Conservation (phyloP, 1,140 invertebrate species). For the Pentalonia nigronervosa region DNA sequence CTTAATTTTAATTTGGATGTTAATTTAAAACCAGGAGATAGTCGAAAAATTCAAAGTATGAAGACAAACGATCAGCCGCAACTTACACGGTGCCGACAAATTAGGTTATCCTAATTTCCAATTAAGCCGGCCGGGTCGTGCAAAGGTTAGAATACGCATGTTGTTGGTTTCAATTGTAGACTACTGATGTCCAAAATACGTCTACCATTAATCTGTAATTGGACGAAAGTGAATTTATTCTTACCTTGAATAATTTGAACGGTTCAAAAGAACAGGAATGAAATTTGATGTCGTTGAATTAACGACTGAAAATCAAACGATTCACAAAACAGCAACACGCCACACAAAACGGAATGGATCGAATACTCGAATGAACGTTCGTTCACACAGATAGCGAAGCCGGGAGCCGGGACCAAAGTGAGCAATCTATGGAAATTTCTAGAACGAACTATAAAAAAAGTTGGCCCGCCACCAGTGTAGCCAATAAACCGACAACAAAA, state of each 20-base stretch:
- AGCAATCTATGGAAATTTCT: slow-evolving; percentile 41
- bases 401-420: slow-evolving; percentile 25
- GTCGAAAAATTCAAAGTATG: background rate
- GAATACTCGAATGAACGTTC: background rate
- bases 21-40: background rate
- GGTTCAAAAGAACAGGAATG: no score
- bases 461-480: background rate
- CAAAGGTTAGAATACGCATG: background rate
- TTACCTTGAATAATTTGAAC: slow-evolving; percentile 17
- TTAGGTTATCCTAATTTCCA: background rate
- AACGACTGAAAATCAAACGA: background rate
- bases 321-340: background rate
- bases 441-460: slow-evolving; percentile 7
- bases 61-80: background rate
- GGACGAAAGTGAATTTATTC: background rate
- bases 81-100: background rate
- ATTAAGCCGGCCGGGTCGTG: background rate
- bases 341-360: background rate
- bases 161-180: background rate
- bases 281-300: background rate
- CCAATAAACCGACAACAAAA: background rate
- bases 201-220: background rate
- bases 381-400: background rate
- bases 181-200: no score
- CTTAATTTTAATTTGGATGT: background rate